phyloP scores from a whole-genome alignment of 1,140 invertebrate genomes.

The Drosophila miranda region DNA sequence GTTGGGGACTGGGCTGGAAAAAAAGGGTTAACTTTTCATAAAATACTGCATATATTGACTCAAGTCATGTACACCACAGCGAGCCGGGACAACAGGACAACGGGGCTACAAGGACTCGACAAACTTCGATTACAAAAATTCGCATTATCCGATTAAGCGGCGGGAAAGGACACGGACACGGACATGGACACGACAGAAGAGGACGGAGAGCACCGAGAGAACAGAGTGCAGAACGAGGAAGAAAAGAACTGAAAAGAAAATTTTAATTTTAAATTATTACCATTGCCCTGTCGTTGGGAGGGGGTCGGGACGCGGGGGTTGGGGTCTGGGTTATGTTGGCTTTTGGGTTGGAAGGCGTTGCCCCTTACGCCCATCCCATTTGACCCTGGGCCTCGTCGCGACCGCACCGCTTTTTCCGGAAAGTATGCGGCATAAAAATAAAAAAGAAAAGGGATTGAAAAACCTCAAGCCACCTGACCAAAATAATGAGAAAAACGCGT shows the following conservation, averaged over 20 bases:
- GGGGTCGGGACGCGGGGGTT: neutral
- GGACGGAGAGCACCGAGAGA: too few relatives aligned
- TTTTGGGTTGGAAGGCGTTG: constrained; percentile 13
- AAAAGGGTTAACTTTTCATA: constrained; percentile 74
- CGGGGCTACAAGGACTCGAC: constrained; percentile 58
- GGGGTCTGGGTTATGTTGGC: neutral
- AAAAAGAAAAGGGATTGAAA: constrained; percentile 5
- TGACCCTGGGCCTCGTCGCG: constrained; percentile 7
- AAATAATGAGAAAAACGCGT: constrained; percentile 60
- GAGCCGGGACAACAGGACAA: constrained; percentile 4
- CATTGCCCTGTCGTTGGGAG: constrained; percentile 13
- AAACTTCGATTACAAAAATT: constrained; percentile 73
- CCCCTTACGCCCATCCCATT: constrained; percentile 21
- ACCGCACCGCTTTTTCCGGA: constrained; percentile 30
- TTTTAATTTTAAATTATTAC: constrained; percentile 77
- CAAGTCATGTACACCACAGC: constrained; percentile 71
- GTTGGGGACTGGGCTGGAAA: neutral
- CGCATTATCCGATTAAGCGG: constrained; percentile 72
- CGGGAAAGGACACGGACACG: constrained; percentile 10
- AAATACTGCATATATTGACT: constrained; percentile 77
- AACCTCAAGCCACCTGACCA: constrained; percentile 50
- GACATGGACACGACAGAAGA: neutral
- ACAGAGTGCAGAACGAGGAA: neutral
- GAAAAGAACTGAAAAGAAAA: constrained; percentile 35
- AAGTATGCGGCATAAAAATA: constrained; percentile 65